These are phyloP conservation scores for Phycodurus eques DNA, from an alignment of 2,113 vertebrate genomes.

Conservation along the genomic window DNA sequence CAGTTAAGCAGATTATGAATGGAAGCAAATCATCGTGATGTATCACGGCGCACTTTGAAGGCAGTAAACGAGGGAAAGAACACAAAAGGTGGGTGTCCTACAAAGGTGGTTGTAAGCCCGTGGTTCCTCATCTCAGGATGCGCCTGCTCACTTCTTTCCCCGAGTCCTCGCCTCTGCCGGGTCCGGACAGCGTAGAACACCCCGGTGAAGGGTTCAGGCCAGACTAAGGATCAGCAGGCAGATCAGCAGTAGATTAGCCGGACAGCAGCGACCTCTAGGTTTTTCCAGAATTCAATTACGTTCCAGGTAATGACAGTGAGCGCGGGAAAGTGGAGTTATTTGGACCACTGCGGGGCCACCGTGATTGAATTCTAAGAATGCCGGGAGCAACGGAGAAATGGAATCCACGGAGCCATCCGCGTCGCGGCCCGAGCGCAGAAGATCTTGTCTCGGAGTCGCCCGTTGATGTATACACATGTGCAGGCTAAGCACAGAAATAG, in stretches of 20 bases:
- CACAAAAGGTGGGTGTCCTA: too few species aligned
- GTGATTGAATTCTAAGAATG: conserved; percentile 70
- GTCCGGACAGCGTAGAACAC: conserved; percentile 56
- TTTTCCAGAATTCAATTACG: conserved; percentile 70
- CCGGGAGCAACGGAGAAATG: conserved; percentile 52
- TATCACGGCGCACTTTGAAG: conserved; percentile 13
- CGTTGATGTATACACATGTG: conserved; percentile 18
- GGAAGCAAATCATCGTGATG: conserved; percentile 17
- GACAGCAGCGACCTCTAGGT: conserved; percentile 60
- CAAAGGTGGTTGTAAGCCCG: too few species aligned
- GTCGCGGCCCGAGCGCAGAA: conserved; percentile 38
- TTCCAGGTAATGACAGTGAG: conserved; percentile 66
- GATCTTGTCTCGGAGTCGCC: conserved; percentile 36
- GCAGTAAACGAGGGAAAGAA: conserved; percentile 37
- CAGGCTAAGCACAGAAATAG: conserved; percentile 48
- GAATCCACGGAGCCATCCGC: conserved; percentile 38
- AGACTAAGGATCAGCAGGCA: conserved; percentile 65
- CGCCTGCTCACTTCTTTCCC: conserved; percentile 40
- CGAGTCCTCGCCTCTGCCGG: conserved; percentile 43
- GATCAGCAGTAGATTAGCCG: conserved; percentile 70
- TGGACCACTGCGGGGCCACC: conserved; percentile 57
- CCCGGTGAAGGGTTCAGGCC: conserved; percentile 44
- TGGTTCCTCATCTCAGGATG: conserved; percentile 45
- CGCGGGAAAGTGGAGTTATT: conserved; percentile 68
- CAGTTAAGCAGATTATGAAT: conserved; percentile 45